These are phyloP conservation scores for Drosophila borealis DNA, from an alignment of 2,888 invertebrate species.

Conservation along the genomic window DNA sequence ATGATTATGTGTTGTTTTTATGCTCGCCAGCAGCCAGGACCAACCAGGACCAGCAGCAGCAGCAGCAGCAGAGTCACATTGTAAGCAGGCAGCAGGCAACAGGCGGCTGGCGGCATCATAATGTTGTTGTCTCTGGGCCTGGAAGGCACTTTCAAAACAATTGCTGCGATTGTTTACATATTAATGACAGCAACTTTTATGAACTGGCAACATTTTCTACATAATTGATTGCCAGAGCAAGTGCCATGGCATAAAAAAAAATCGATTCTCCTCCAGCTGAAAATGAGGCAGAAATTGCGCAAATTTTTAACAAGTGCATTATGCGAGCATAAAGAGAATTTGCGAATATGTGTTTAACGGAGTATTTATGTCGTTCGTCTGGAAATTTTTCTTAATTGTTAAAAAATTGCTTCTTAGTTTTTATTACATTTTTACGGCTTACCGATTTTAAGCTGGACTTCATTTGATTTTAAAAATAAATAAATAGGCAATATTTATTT, in stretches of 20 bases:
- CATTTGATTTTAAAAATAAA: too few relatives aligned
- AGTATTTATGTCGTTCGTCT: too few relatives aligned
- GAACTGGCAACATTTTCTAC: constrained; percentile 63
- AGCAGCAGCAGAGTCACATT: constrained; percentile 4
- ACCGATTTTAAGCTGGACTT: too few relatives aligned
- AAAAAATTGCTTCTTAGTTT: too few relatives aligned
- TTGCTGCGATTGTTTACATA: constrained; percentile 73
- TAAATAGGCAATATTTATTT: too few relatives aligned
- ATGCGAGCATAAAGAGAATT: neutral
- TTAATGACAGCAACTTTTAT: constrained; percentile 72
- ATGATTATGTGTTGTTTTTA: constrained; percentile 79
- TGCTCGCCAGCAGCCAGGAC: constrained; percentile 44
- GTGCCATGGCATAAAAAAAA: constrained; percentile 44
- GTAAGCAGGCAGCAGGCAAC: constrained; percentile 8
- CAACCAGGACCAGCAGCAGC: constrained; percentile 14
- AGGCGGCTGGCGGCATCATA: neutral
- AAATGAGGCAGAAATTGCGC: constrained; percentile 43
- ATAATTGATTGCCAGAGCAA: constrained; percentile 65
- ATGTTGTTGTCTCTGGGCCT: constrained; percentile 26
- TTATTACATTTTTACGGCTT: too few relatives aligned
- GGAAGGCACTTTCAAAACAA: constrained; percentile 61
- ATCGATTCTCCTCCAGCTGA: constrained; percentile 18
- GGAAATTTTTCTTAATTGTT: too few relatives aligned
- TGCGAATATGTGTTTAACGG: neutral
- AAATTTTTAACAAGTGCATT: constrained; percentile 11